Evolutionary conservation across 1,140 invertebrate species (phyloP).

Genomic region (Caenorhabditis briggsae): DNA sequence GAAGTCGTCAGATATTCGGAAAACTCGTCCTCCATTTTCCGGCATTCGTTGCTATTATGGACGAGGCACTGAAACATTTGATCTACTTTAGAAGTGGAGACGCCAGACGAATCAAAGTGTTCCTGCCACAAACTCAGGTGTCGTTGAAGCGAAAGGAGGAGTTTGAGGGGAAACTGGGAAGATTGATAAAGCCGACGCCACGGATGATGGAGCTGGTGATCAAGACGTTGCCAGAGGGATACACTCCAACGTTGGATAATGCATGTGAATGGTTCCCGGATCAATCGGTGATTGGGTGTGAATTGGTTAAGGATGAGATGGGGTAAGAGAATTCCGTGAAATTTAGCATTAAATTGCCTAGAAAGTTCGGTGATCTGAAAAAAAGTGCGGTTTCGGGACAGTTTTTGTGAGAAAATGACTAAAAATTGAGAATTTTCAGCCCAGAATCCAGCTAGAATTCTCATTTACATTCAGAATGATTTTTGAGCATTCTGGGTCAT

Average conservation of each 20-base stretch:
- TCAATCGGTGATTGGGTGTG: slow-evolving; percentile 28
- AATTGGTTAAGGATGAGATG: slow-evolving; percentile 51
- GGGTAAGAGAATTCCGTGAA: slow-evolving; percentile 13
- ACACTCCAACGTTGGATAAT: slow-evolving; percentile 36
- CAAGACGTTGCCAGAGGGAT: slow-evolving; percentile 42
- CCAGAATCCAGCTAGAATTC: no score
- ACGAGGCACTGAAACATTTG: slow-evolving; percentile 49
- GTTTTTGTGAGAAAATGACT: background rate
- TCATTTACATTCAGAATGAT: no score
- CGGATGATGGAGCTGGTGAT: slow-evolving; percentile 48
- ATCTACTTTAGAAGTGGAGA: slow-evolving; percentile 50
- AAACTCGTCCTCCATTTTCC: slow-evolving; percentile 15
- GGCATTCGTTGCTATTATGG: slow-evolving; percentile 23
- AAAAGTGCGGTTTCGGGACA: no score
- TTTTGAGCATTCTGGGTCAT: no score
- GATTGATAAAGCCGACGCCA: slow-evolving; percentile 45
- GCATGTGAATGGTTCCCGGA: slow-evolving; percentile 39
- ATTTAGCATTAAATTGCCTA: slow-evolving; percentile 6
- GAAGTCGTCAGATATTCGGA: slow-evolving; percentile 1
- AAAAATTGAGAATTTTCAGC: background rate
- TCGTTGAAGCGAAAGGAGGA: slow-evolving; percentile 56
- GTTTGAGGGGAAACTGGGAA: slow-evolving; percentile 55
- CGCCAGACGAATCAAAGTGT: slow-evolving; percentile 45
- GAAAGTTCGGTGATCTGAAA: no score
- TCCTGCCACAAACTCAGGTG: slow-evolving; percentile 22